These are phyloP conservation scores for Haliclystus octoradiatus DNA, from an alignment of 30 jellyfish, hydroid and myxozoan genomes.

Conservation along the genomic window DNA sequence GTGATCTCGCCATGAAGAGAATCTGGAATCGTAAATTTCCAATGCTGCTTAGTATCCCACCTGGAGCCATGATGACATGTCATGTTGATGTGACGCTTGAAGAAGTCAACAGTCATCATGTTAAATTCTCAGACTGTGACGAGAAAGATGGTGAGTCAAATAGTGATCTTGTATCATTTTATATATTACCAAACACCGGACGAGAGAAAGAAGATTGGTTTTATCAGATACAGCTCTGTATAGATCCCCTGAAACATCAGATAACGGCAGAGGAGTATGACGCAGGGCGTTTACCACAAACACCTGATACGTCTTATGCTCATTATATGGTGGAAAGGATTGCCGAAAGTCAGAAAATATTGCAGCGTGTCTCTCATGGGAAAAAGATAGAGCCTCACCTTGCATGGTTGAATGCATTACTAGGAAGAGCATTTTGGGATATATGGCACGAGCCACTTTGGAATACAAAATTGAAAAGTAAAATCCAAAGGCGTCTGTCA, in stretches of 20 bases:
- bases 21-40: constrained; percentile 97
- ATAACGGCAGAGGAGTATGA: constrained; percentile 33
- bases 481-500: constrained; percentile 74
- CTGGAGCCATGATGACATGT: constrained; percentile 46
- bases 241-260: constrained; percentile 78
- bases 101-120: constrained; percentile 55
- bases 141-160: constrained; percentile 23
- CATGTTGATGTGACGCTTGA: constrained; percentile 66
- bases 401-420: constrained; percentile 81
- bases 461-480: constrained; percentile 80
- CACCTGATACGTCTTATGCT: constrained; percentile 74
- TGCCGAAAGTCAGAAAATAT: constrained; percentile 71
- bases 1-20: constrained; percentile 87
- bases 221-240: constrained; percentile 90
- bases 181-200: constrained; percentile 71
- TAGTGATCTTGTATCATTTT: constrained; percentile 40
- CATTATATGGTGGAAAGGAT: constrained; percentile 79
- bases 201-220: constrained; percentile 97
- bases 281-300: constrained; percentile 25
- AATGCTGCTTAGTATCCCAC: constrained; percentile 59
- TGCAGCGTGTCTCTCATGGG: constrained; percentile 66
- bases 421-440: constrained; percentile 99
- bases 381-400: constrained; percentile 80
- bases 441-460: constrained; percentile 97
- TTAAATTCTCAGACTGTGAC: constrained; percentile 14